Evolutionary conservation across 53 echinoderm and acorn worm species (phyloP).

Genomic region (Astropecten irregularis): DNA sequence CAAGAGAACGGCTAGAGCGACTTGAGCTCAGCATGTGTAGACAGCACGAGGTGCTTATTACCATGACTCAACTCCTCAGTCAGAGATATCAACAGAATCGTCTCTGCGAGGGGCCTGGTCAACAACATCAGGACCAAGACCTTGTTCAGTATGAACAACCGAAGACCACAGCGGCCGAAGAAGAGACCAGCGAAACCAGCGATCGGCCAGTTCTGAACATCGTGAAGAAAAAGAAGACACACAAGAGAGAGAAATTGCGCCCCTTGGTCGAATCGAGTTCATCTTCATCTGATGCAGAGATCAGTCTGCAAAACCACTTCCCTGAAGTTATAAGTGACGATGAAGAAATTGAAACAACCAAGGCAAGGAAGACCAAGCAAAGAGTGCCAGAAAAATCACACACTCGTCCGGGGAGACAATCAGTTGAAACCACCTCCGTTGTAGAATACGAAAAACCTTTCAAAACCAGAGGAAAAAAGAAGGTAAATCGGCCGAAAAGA

Average conservation of each 20-base stretch:
- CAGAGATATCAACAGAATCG: background rate
- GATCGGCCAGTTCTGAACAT: background rate
- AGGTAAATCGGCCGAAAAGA: background rate
- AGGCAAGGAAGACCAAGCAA: background rate
- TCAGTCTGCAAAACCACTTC: background rate
- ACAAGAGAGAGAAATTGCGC: background rate
- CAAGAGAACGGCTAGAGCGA: background rate
- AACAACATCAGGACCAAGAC: background rate
- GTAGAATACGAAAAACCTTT: too few species aligned
- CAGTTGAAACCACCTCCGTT: background rate
- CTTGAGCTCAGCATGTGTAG: constrained; percentile 7
- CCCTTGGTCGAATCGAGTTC: background rate
- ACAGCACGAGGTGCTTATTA: constrained; percentile 20
- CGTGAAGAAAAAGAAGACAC: background rate
- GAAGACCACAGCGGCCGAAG: background rate
- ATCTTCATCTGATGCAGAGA: background rate
- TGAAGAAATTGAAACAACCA: background rate
- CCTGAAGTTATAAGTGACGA: background rate
- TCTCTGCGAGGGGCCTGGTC: background rate
- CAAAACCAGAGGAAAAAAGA: background rate
- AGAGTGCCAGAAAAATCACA: background rate
- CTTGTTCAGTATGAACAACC: too few species aligned
- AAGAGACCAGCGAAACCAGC: background rate
- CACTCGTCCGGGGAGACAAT: background rate
- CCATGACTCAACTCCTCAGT: constrained; percentile 19